These are phyloP conservation scores for Spinus olivaceus DNA, from an alignment of 2,797 vertebrate genomes.

Conservation along the genomic window DNA sequence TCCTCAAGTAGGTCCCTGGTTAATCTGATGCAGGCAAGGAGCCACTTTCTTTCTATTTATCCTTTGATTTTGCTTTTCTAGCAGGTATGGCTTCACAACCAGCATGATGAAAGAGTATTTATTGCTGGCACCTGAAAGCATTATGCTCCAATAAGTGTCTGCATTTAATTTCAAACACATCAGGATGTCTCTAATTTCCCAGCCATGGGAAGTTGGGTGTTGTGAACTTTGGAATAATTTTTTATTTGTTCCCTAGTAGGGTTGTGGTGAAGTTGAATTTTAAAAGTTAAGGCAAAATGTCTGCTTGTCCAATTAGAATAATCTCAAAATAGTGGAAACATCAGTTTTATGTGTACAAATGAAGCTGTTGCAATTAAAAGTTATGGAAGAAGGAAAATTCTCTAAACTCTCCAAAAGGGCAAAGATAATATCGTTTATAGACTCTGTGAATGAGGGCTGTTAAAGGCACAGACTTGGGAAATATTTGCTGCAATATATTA, in stretches of 20 bases:
- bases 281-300: not conserved
- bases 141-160: not conserved
- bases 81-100: not conserved
- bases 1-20: not conserved
- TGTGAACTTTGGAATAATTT: not conserved
- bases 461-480: not conserved
- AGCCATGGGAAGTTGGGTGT: not conserved
- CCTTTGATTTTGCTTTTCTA: constrained; percentile 32
- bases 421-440: not conserved
- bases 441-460: not conserved
- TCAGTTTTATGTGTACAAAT: not conserved
- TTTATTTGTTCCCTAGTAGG: not conserved
- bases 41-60: not conserved
- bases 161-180: constrained; percentile 3
- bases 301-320: not conserved
- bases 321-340: not conserved
- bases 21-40: constrained; percentile 1
- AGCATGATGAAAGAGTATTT: constrained; percentile 10
- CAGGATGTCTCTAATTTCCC: not conserved
- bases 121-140: not conserved
- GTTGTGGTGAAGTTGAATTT: not conserved
- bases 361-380: not conserved
- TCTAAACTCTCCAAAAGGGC: not conserved
- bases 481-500: not conserved
- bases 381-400: not conserved